phyloP scores from a whole-genome alignment of 2,113 vertebrate species.

The Antennarius striatus region DNA sequence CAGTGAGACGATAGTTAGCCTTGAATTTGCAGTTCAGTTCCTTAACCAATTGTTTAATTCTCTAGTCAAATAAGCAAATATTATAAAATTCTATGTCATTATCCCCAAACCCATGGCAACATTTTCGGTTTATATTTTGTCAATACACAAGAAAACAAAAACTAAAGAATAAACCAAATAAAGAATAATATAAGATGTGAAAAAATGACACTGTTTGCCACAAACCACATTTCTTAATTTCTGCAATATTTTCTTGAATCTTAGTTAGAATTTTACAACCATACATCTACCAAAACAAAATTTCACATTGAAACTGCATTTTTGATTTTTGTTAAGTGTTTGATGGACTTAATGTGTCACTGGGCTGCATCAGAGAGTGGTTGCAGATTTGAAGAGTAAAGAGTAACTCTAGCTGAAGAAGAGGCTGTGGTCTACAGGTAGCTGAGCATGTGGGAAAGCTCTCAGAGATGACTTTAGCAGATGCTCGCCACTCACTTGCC shows the following conservation, averaged over 20 bases:
- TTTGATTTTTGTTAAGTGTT: not conserved
- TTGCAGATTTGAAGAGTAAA: slow-evolving; percentile 46
- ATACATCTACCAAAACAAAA: no score
- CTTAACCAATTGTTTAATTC: no score
- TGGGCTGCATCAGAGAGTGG: slow-evolving; percentile 20
- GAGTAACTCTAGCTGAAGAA: slow-evolving; percentile 26
- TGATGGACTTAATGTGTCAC: not conserved
- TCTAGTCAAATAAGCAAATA: no score
- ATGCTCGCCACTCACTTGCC: slow-evolving; percentile 48
- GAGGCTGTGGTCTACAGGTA: slow-evolving; percentile 36
- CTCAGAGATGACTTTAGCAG: slow-evolving; percentile 58
- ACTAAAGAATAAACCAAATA: not conserved
- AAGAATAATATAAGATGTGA: not conserved
- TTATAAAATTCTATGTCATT: not conserved
- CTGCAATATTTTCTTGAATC: not conserved
- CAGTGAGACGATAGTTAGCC: not conserved
- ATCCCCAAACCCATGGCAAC: not conserved
- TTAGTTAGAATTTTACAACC: no score
- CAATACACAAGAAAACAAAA: not conserved
- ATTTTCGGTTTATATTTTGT: not conserved
- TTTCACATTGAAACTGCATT: no score
- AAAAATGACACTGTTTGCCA: not conserved
- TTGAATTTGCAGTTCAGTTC: not conserved
- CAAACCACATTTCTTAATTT: not conserved
- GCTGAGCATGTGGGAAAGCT: slow-evolving; percentile 67